Evolutionary conservation across 64 coral and sea anemone genomes (phyloP).

Genomic region (Montipora sp.): DNA sequence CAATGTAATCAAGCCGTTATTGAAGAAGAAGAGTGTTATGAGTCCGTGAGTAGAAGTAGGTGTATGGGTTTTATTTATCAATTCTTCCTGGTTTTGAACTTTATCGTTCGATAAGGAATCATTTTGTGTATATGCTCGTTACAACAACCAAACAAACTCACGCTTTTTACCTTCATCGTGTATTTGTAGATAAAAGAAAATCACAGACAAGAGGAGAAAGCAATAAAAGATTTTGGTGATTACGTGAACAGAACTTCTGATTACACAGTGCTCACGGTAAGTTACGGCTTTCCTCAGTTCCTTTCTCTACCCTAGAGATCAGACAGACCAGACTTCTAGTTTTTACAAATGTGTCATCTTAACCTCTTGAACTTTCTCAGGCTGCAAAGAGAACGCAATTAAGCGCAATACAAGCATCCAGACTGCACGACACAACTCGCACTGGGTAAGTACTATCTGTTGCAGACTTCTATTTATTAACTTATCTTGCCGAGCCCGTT

Average conservation of each 20-base stretch:
- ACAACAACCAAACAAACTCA: not conserved
- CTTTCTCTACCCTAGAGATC: too few species aligned
- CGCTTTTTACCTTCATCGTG: not conserved
- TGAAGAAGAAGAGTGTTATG: constrained; percentile 89
- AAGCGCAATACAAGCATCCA: constrained; percentile 80
- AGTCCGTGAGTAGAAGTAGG: constrained; percentile 53
- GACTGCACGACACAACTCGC: constrained; percentile 55
- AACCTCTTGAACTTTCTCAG: constrained; percentile 15
- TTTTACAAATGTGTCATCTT: not conserved
- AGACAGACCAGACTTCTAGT: not conserved
- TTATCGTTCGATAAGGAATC: too few species aligned
- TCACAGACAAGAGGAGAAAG: constrained; percentile 93
- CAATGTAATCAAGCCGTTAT: constrained; percentile 78
- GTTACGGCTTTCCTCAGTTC: not conserved
- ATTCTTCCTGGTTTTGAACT: too few species aligned
- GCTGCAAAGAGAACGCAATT: constrained; percentile 81
- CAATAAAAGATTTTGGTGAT: constrained; percentile 90
- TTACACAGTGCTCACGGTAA: constrained; percentile 84
- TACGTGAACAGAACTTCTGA: constrained; percentile 95
- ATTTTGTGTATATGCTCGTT: not conserved
- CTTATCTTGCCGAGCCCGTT: too few species aligned
- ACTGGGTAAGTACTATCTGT: constrained; percentile 38
- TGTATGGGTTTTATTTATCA: too few species aligned
- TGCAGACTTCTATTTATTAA: too few species aligned
- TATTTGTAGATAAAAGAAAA: constrained; percentile 84